phyloP scores from a whole-genome alignment of 2,797 vertebrate genomes.

The Ptychobarbus kaznakovi region DNA sequence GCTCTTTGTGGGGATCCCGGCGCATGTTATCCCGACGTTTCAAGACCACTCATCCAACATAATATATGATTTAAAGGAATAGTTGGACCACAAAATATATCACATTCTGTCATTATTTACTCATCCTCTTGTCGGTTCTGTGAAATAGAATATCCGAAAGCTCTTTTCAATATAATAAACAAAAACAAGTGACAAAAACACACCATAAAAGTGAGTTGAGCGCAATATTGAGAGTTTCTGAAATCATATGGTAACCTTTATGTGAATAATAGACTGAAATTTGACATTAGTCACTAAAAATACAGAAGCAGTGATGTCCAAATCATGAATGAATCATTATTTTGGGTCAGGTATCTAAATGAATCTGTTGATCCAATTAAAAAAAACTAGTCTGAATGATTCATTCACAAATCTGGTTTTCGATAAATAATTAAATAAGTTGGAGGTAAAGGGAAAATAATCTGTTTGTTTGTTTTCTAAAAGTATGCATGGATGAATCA shows the following conservation, averaged over 20 bases:
- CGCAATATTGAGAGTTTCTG: not conserved
- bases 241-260: not conserved
- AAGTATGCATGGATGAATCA: not conserved
- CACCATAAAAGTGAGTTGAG: not conserved
- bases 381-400: not conserved
- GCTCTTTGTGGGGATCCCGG: slow-evolving; percentile 26
- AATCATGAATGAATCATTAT: not conserved
- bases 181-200: not conserved
- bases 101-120: not conserved
- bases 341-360: not conserved
- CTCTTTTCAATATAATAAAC: not conserved
- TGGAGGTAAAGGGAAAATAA: not conserved
- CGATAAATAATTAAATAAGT: no score
- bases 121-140: not conserved
- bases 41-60: slow-evolving; percentile 51
- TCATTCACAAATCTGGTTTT: not conserved
- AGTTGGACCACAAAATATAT: not conserved
- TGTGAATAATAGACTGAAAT: not conserved
- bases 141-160: not conserved
- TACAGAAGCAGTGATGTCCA: not conserved
- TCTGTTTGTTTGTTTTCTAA: not conserved
- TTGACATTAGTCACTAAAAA: not conserved
- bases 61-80: slow-evolving; percentile 13
- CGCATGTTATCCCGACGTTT: not conserved
- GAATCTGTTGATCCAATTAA: not conserved